Base-by-base conservation (phyloP, 2,113 vertebrate species). In the Eurystomus gularis region DNA sequence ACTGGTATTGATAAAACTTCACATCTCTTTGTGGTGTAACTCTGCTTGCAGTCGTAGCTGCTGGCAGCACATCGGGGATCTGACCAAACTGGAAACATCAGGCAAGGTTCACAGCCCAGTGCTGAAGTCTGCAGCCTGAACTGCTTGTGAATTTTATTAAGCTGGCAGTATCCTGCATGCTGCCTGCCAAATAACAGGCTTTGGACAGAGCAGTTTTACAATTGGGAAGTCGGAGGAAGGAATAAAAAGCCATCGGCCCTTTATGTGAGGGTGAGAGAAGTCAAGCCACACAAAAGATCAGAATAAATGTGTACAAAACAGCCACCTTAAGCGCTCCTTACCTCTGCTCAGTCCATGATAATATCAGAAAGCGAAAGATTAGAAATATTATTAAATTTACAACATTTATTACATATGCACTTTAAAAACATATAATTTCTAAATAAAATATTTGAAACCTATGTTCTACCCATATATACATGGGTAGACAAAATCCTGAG, bases 11-110 rank as follows among this genome's bases (percentile, higher is more conserved):
- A 9, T 3, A 16, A 12, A 58, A 3, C 35, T 28, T 64, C 7
- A 0, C 2, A 0, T 62, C 20, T 29, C 26, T 9, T 14, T 3
- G 20, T 24, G 72, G 20, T 0, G 0, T 11, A 3, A 1, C 49
- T 31, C 69, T 1, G 1, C 61, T 2, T 8, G 29, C 0, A 0
- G 37, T 9, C 1, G 7, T 14, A 40, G 64, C 58, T 61, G 54
- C 85, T n/a, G 62, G 64, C 44, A 44, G 73, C 28, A 3, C 3
- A 1, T 0, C 1, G 4, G 49, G 49, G 25, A 6, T 11, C 69
- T 46, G 64, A 44, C 73, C 49, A 10, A 15, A 24, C 60, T 42
- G 64, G 51, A 46, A 29, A 29, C 0, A 0, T 17, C 83, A 51
- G 80, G 42, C 4, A 13, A 1, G 2, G 21, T 37, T 72, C 52